These are phyloP conservation scores for Mugil cephalus DNA, from an alignment of 2,113 vertebrate genomes.

Conservation along the genomic window DNA sequence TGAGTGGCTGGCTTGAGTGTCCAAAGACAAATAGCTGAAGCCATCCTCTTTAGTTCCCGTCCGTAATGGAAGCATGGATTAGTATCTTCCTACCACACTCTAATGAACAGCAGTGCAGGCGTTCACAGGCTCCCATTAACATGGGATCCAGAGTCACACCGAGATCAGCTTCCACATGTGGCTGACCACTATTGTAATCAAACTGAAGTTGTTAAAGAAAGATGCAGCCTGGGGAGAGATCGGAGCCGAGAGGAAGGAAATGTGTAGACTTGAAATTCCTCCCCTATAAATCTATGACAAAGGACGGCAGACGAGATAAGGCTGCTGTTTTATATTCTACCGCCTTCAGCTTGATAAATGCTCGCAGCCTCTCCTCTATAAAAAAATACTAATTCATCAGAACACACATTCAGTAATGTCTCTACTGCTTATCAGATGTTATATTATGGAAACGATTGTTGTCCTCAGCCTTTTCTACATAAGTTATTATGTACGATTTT, in stretches of 20 bases:
- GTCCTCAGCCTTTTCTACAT: conserved; percentile 23
- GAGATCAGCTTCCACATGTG: conserved; percentile 31
- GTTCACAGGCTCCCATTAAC: conserved; percentile 26
- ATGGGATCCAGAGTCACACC: conserved; percentile 44
- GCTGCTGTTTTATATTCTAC: conserved; percentile 75
- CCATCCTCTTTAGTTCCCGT: conserved; percentile 42
- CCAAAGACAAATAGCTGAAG: conserved; percentile 68
- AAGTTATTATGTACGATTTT: conserved; percentile 48
- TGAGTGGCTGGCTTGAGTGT: conserved; percentile 65
- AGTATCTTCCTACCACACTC: conserved; percentile 33
- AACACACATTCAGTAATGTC: conserved; percentile 64
- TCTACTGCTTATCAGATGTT: conserved; percentile 58
- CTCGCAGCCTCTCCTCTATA: conserved; percentile 49
- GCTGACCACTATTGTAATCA: conserved; percentile 46
- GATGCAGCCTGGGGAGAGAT: conserved; percentile 49
- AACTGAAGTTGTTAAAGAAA: conserved; percentile 48
- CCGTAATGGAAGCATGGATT: conserved; percentile 43
- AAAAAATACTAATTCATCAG: conserved; percentile 74
- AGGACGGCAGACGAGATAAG: conserved; percentile 68
- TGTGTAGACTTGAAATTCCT: conserved; percentile 63
- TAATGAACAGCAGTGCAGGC: conserved; percentile 31
- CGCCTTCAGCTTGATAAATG: conserved; percentile 72
- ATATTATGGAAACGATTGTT: conserved; percentile 46
- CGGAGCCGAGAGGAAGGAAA: conserved; percentile 51
- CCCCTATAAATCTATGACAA: conserved; percentile 74